Evolutionary conservation across 2,797 vertebrate genomes (phyloP).

Genomic region (Masticophis lateralis): DNA sequence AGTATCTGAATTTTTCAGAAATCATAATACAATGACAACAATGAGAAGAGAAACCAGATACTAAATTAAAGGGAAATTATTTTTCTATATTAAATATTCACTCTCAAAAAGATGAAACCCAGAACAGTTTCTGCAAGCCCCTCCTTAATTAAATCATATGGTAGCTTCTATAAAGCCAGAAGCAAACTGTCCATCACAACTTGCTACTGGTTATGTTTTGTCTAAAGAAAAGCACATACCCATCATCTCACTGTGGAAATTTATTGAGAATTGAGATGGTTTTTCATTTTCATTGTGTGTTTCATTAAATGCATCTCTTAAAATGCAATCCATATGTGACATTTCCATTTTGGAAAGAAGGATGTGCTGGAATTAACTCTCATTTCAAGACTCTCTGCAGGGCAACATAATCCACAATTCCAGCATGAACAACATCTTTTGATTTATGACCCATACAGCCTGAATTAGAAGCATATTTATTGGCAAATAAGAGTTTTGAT

Average conservation of each 20-base stretch:
- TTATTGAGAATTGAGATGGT: constrained; percentile 19
- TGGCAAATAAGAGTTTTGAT: background rate
- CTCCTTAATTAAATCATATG: background rate
- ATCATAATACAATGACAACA: background rate
- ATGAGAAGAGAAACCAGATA: background rate
- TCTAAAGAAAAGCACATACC: background rate
- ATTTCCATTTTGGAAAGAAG: constrained; percentile 49
- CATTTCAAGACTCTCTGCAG: constrained; percentile 56
- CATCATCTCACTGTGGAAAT: background rate
- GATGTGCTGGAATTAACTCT: constrained; percentile 65
- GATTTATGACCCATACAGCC: constrained; percentile 22
- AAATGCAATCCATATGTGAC: constrained; percentile 53
- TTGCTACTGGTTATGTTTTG: constrained; percentile 21
- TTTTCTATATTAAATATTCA: constrained; percentile 13
- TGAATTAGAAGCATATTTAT: background rate
- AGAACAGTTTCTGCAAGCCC: constrained; percentile 17
- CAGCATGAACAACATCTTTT: constrained; percentile 16
- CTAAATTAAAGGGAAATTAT: background rate
- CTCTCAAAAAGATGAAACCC: background rate
- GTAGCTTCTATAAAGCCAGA: constrained; percentile 18
- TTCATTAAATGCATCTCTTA: constrained; percentile 56
- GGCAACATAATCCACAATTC: constrained; percentile 45
- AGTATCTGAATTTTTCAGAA: background rate
- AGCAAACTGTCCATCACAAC: constrained; percentile 22
- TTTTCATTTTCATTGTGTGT: constrained; percentile 44